These are phyloP conservation scores for Parapsyche elsis DNA, from an alignment of 1,140 invertebrate genomes.

Conservation along the genomic window DNA sequence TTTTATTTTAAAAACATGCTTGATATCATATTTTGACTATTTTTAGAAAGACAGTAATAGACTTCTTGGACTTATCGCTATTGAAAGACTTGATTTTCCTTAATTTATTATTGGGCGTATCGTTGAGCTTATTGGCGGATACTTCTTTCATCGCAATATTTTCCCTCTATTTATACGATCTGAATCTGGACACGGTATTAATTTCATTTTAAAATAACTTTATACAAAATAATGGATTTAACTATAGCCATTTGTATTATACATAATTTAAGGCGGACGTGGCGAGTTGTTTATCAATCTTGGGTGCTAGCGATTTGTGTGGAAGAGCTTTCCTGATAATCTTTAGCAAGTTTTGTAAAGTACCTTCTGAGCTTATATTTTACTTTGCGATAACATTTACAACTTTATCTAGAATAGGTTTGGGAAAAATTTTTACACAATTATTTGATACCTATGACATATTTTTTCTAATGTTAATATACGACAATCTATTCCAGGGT, in stretches of 20 bases:
- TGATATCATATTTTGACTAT: too few species aligned
- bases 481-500: slow-evolving; percentile 1
- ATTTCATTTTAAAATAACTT: background rate
- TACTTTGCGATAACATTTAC: background rate
- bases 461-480: too few species aligned
- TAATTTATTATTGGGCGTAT: slow-evolving; percentile 8
- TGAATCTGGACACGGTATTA: slow-evolving; percentile 8
- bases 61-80: slow-evolving; percentile 24
- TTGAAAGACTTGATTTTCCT: slow-evolving; percentile 19
- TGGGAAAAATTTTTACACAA: too few species aligned
- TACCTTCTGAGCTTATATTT: background rate
- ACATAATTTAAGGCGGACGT: slow-evolving; percentile 16
- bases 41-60: slow-evolving; percentile 25
- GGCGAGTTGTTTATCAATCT: background rate
- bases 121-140: background rate
- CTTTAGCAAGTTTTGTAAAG: slow-evolving; percentile 17
- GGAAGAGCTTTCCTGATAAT: slow-evolving; percentile 20
- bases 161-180: slow-evolving; percentile 6
- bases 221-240: too few species aligned
- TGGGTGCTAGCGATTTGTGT: slow-evolving; percentile 7
- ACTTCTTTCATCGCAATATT: slow-evolving; percentile 22
- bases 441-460: too few species aligned
- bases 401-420: slow-evolving; percentile 13
- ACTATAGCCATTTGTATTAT: too few species aligned
- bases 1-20: too few species aligned